A percentile compares a stretch with the other conserved stretches of the same genome.
These are phyloP conservation scores for Napeogenes sylphis DNA, from an alignment of 2,888 invertebrate genomes.

Conservation along the genomic window DNA sequence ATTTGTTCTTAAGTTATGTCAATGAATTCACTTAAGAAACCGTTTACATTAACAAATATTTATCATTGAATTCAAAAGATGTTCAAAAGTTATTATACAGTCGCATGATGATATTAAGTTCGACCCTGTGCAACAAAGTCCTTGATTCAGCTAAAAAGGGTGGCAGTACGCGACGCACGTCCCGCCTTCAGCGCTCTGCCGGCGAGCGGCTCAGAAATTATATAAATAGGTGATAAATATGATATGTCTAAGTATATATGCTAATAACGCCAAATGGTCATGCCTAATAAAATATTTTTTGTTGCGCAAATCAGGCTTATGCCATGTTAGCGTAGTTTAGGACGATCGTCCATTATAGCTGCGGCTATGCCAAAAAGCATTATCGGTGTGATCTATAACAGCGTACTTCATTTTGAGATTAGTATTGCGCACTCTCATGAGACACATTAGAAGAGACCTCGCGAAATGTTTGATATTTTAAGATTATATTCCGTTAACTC, in stretches of 20 bases:
- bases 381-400: slow-evolving; percentile 10
- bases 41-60: too few relatives aligned
- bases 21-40: too few relatives aligned
- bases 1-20: too few relatives aligned
- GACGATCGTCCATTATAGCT: not conserved
- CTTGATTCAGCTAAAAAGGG: slow-evolving; percentile 40
- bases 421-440: not conserved
- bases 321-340: not conserved
- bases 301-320: slow-evolving; percentile 32
- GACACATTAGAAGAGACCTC: not conserved
- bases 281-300: slow-evolving; percentile 37
- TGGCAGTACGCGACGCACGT: slow-evolving; percentile 44
- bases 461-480: too few relatives aligned
- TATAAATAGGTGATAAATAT: slow-evolving; percentile 41
- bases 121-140: slow-evolving; percentile 33
- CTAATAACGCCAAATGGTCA: slow-evolving; percentile 37
- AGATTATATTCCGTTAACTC: too few relatives aligned
- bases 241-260: slow-evolving; percentile 34
- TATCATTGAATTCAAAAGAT: not conserved
- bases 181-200: slow-evolving; percentile 36
- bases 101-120: slow-evolving; percentile 12
- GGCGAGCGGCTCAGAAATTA: slow-evolving; percentile 35
- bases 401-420: slow-evolving; percentile 7
- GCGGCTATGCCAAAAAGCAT: slow-evolving; percentile 16
- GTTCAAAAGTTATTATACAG: not conserved